Evolutionary conservation across 2,113 vertebrate species (phyloP).

Genomic region (Callaeas wilsoni): DNA sequence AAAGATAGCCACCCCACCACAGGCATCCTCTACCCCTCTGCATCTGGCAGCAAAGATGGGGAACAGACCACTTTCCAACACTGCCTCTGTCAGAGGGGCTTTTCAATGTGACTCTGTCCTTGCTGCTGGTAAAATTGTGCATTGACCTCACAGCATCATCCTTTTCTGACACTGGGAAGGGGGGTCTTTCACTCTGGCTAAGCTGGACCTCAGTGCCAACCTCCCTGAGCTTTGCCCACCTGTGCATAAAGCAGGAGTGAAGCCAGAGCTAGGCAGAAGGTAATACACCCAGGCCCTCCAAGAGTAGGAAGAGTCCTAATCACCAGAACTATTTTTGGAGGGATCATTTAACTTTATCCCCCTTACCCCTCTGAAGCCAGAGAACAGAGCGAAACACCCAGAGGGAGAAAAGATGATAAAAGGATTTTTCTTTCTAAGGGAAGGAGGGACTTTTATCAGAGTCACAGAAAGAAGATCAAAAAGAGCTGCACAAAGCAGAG

Average conservation of each 20-base stretch:
- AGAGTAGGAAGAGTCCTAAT: not conserved
- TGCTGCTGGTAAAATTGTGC: not conserved
- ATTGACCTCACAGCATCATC: not conserved
- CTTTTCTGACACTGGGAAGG: not conserved
- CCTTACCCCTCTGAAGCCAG: not conserved
- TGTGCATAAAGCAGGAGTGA: not conserved
- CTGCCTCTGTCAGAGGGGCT: not conserved
- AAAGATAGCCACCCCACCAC: not conserved
- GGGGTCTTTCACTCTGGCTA: not conserved
- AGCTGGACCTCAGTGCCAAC: not conserved
- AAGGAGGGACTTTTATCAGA: not conserved
- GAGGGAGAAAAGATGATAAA: constrained; percentile 42
- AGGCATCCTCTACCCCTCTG: not conserved
- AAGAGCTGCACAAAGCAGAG: constrained; percentile 17
- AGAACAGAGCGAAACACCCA: constrained; percentile 26
- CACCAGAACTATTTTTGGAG: constrained; percentile 26
- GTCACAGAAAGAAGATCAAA: constrained; percentile 32
- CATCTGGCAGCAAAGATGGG: not conserved
- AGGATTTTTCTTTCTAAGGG: constrained; percentile 19
- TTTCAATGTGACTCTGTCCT: not conserved
- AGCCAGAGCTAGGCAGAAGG: not conserved
- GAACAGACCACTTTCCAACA: not conserved
- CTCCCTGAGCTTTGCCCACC: not conserved
- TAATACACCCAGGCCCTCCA: not conserved
- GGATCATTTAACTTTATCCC: not conserved